These are phyloP conservation scores for Drosophila testacea DNA, from an alignment of 2,888 invertebrate species.

Conservation along the genomic window DNA sequence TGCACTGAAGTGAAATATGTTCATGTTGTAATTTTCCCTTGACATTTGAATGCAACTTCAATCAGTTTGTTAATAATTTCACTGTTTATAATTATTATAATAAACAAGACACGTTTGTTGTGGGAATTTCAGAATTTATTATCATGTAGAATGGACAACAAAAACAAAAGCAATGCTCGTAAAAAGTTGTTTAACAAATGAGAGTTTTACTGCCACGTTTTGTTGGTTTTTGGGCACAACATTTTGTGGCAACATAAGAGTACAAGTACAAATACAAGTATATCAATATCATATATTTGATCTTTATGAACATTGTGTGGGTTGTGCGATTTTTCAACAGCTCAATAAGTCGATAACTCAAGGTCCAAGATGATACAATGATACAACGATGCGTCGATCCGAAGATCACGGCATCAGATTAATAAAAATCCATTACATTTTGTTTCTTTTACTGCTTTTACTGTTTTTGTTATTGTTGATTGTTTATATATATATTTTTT, in stretches of 20 bases:
- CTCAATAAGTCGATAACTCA: conserved; percentile 67
- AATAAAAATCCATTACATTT: conserved; percentile 58
- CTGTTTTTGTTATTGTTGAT: conserved; percentile 8
- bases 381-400: conserved; percentile 3
- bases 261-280: neutral
- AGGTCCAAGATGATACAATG: conserved; percentile 61
- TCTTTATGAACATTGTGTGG: conserved; percentile 40
- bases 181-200: conserved; percentile 28
- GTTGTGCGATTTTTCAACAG: conserved; percentile 50
- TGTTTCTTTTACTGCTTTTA: conserved; percentile 14
- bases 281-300: conserved; percentile 3
- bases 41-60: conserved; percentile 24
- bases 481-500: neutral
- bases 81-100: conserved; percentile 4
- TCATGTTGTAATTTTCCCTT: conserved; percentile 17
- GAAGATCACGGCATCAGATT: conserved; percentile 44
- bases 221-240: conserved; percentile 11
- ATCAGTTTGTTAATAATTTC: conserved; percentile 23
- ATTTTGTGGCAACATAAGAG: conserved; percentile 16
- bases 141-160: conserved; percentile 7
- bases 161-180: neutral
- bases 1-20: neutral
- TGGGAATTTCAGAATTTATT: conserved; percentile 29
- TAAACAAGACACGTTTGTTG: conserved; percentile 15
- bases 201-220: conserved; percentile 28